Conservation (phyloP, 2,888 invertebrate species). For the Sclerodermus sp. region DNA sequence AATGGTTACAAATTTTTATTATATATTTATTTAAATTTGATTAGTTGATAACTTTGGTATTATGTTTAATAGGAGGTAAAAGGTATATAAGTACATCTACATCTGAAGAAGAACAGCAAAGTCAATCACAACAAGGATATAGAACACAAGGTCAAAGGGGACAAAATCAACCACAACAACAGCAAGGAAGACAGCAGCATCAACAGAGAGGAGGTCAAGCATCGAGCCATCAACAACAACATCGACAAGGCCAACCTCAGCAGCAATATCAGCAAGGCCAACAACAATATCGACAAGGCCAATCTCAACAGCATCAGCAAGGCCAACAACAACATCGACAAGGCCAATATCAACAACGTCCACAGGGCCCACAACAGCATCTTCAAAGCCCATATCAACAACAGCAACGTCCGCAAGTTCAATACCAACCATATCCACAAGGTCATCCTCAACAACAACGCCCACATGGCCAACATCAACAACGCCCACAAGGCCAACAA, state of each 20-base stretch:
- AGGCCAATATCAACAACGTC: not conserved
- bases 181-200: not conserved
- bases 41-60: too few species aligned
- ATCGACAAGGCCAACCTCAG: not conserved
- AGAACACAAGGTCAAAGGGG: too few species aligned
- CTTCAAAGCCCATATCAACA: slow-evolving; percentile 2
- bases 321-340: slow-evolving; percentile 1
- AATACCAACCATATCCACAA: not conserved
- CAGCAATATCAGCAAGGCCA: not conserved
- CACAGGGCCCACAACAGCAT: not conserved
- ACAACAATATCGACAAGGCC: not conserved
- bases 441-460: not conserved
- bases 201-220: not conserved
- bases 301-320: not conserved
- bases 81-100: too few species aligned
- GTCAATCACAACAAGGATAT: not conserved
- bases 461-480: slow-evolving; percentile 4
- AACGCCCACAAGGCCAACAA: slow-evolving; percentile 3
- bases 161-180: slow-evolving; percentile 1
- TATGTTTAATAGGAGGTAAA: too few species aligned
- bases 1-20: too few species aligned
- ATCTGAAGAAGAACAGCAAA: too few species aligned
- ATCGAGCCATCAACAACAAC: not conserved
- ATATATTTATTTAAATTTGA: too few species aligned
- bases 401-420: not conserved